Conservation (phyloP, 1,140 invertebrate species). For the Lepidurus couesii region DNA sequence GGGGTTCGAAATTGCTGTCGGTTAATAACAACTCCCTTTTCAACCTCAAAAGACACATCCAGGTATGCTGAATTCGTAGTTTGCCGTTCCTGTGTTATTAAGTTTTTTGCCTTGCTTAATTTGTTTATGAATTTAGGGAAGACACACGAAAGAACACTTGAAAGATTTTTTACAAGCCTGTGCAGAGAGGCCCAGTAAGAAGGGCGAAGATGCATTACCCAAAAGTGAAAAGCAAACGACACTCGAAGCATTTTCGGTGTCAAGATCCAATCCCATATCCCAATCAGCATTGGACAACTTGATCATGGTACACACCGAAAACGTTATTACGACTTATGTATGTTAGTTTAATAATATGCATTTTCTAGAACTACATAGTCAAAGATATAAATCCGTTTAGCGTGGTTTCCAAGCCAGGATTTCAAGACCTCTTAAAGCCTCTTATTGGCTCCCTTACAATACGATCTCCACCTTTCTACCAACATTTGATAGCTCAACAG, state of each 20-base stretch:
- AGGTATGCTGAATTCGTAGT: constrained; percentile 1
- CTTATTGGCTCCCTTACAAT: neutral
- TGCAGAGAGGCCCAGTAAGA: neutral
- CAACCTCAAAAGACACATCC: neutral
- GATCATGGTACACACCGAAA: neutral
- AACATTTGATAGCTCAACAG: neutral
- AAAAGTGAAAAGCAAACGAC: neutral
- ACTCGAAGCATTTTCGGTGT: neutral
- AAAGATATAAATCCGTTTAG: neutral
- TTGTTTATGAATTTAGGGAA: neutral
- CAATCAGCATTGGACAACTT: neutral
- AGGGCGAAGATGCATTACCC: neutral
- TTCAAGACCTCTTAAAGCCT: neutral
- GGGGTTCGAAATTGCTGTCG: neutral
- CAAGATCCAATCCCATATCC: neutral
- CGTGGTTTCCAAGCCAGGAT: neutral
- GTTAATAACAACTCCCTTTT: constrained; percentile 6
- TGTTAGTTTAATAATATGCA: neutral
- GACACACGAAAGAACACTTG: neutral
- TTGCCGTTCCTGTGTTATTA: neutral
- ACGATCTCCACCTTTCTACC: neutral
- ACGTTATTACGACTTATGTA: neutral
- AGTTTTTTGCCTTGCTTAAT: neutral
- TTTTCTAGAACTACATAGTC: neutral
- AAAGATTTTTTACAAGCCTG: neutral